These are phyloP conservation scores for Siniperca knerii DNA, from an alignment of 2,113 vertebrate species.

Conservation along the genomic window DNA sequence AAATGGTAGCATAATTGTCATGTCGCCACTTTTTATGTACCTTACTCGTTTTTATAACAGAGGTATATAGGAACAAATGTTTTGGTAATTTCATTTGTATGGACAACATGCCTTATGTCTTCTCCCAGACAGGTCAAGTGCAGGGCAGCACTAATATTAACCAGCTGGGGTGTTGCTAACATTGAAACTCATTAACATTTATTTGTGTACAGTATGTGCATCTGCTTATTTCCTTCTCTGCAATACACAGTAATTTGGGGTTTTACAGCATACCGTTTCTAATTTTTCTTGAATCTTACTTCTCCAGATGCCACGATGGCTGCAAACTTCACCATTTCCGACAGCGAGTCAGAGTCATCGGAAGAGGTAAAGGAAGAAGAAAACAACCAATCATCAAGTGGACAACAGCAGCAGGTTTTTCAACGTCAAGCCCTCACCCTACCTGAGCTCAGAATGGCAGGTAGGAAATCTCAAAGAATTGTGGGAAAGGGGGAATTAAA, in stretches of 20 bases:
- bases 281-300: background rate
- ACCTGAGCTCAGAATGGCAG: constrained; percentile 56
- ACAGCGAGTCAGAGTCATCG: constrained; percentile 82
- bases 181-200: background rate
- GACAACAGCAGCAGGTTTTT: background rate
- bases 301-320: constrained; percentile 82
- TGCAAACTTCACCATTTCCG: constrained; percentile 80
- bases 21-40: background rate
- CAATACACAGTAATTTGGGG: too few species aligned
- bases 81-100: constrained; percentile 1
- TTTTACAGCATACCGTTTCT: too few species aligned
- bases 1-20: background rate
- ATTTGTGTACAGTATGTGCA: background rate
- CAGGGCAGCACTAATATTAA: background rate
- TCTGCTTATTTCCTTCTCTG: too few species aligned
- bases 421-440: constrained; percentile 30
- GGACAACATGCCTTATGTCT: background rate
- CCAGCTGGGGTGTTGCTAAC: background rate
- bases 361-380: constrained; percentile 75
- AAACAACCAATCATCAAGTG: background rate
- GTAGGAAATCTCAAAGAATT: constrained; percentile 44
- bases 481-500: background rate
- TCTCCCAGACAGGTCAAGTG: constrained; percentile 3
- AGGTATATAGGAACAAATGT: background rate
- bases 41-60: background rate